Evolutionary conservation across 2,113 vertebrate species (phyloP), one percentile per base, ranked within the genome.

Genomic region (Echinops telfairi): DNA sequence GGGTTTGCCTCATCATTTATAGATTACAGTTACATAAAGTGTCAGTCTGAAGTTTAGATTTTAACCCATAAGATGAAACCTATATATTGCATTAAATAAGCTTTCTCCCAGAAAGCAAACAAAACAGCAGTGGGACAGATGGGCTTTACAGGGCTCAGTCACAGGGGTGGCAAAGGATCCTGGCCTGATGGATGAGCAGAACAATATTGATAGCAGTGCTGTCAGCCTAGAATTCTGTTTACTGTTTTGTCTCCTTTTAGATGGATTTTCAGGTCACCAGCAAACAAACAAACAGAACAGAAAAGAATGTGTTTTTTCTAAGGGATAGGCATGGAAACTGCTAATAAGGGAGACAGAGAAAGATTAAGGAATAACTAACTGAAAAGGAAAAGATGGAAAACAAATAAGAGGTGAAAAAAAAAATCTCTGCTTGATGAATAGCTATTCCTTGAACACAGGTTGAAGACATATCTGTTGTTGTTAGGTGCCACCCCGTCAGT

Each of bases 31-130:
- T 19, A 87, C 76, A 80, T 6, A 64, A 38, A 84, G 77, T 14
- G 84, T 90, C 60, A 87, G 25, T 47, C 17, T 75, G 43, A 89
- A 89, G 20, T 62, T 36, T 64, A 68, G 58, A 0, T 82, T 94
- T 86, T 91, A 90, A 93, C 1, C 4, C 64, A 86, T 82, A 38
- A 66, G 89, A n/a, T 68, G 33, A 95, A 92, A 84, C 3, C 31
- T 66, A 79, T 10, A 38, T 4, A 40, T 25, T 40, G 40, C 94
- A 33, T 11, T 40, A 85, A 92, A n/a, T 10, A 31, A 66, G 20
- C 6, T 12, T 83, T 83, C 38, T 75, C 64, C 47, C 19, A 81
- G 47, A 53, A 75, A 85, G 38, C 15, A 79, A 64, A 78, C 57
- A 3, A 70, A 43, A 12, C 4, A 75, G 60, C 36, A 73, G 85